A percentile compares a stretch with the other conserved stretches of the same genome.
Evolutionary conservation across 2,888 invertebrate genomes (phyloP).

Genomic region (Dendrolimus houi): DNA sequence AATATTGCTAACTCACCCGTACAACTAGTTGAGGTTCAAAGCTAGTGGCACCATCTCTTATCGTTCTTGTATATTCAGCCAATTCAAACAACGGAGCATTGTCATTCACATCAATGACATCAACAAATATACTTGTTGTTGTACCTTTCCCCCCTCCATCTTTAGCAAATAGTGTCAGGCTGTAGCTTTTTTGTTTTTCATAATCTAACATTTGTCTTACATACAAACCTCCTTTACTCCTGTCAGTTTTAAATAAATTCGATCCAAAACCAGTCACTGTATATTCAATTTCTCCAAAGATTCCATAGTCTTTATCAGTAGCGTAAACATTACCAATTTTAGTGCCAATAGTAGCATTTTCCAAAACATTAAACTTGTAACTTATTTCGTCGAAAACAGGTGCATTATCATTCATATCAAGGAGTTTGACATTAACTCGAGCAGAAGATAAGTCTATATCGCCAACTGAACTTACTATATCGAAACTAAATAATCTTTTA

Average conservation of each 20-base stretch:
- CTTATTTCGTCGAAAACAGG: slow-evolving; percentile 80
- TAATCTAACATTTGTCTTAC: slow-evolving; percentile 82
- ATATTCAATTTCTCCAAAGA: slow-evolving; percentile 84
- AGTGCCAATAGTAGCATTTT: slow-evolving; percentile 78
- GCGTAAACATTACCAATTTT: slow-evolving; percentile 81
- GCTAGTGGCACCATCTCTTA: slow-evolving; percentile 83
- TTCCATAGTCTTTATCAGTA: slow-evolving; percentile 83
- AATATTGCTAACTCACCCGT: slow-evolving; percentile 54
- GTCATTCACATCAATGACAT: slow-evolving; percentile 85
- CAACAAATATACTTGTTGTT: slow-evolving; percentile 82
- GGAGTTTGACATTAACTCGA: slow-evolving; percentile 78
- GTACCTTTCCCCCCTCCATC: slow-evolving; percentile 87
- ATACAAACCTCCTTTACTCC: slow-evolving; percentile 79
- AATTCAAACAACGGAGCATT: slow-evolving; percentile 84
- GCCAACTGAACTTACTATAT: slow-evolving; percentile 78
- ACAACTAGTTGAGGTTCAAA: slow-evolving; percentile 89
- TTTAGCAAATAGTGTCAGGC: slow-evolving; percentile 85
- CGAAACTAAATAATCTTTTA: slow-evolving; percentile 79
- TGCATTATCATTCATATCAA: slow-evolving; percentile 88
- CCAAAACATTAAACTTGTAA: slow-evolving; percentile 80
- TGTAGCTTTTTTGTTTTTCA: slow-evolving; percentile 87
- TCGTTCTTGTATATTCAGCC: slow-evolving; percentile 82
- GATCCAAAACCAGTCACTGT: slow-evolving; percentile 86
- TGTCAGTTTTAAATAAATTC: slow-evolving; percentile 83
- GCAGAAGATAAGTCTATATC: slow-evolving; percentile 75